These are phyloP conservation scores for Sarcophaga caerulescens DNA, from an alignment of 2,888 invertebrate species.

Conservation along the genomic window DNA sequence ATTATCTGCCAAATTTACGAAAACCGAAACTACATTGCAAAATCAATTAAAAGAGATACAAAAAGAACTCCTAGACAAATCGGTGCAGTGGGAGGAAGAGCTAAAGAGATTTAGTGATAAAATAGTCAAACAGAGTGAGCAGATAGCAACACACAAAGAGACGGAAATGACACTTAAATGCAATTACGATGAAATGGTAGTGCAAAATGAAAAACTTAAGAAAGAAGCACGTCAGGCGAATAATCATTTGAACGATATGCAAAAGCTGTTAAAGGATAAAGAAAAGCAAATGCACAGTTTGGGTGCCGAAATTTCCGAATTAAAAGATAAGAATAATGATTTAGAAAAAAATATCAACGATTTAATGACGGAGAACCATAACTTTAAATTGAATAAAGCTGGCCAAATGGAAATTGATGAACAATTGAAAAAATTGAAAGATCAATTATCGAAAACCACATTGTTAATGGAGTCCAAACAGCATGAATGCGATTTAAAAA, in stretches of 20 bases:
- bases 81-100: slow-evolving; percentile 55
- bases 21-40: slow-evolving; percentile 20
- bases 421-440: slow-evolving; percentile 47
- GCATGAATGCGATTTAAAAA: slow-evolving; percentile 43
- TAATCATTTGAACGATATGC: slow-evolving; percentile 65
- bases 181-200: slow-evolving; percentile 67
- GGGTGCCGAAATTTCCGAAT: slow-evolving; percentile 59
- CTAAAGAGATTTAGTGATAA: slow-evolving; percentile 53
- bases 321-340: slow-evolving; percentile 56
- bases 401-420: slow-evolving; percentile 6
- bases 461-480: slow-evolving; percentile 45
- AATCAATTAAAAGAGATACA: slow-evolving; percentile 39
- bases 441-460: slow-evolving; percentile 25
- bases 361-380: slow-evolving; percentile 55
- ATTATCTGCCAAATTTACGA: slow-evolving; percentile 2
- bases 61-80: slow-evolving; percentile 24
- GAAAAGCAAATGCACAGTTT: slow-evolving; percentile 67
- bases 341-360: slow-evolving; percentile 64
- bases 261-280: slow-evolving; percentile 62
- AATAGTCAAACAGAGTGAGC: slow-evolving; percentile 33
- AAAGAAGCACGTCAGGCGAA: slow-evolving; percentile 56
- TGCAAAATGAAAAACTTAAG: slow-evolving; percentile 66
- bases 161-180: slow-evolving; percentile 64
- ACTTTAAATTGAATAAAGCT: slow-evolving; percentile 42
- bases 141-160: slow-evolving; percentile 44